Evolutionary conservation across 2,888 invertebrate genomes (phyloP), one percentile per base, ranked within the genome.

Genomic region (Diachrysia chrysitis): DNA sequence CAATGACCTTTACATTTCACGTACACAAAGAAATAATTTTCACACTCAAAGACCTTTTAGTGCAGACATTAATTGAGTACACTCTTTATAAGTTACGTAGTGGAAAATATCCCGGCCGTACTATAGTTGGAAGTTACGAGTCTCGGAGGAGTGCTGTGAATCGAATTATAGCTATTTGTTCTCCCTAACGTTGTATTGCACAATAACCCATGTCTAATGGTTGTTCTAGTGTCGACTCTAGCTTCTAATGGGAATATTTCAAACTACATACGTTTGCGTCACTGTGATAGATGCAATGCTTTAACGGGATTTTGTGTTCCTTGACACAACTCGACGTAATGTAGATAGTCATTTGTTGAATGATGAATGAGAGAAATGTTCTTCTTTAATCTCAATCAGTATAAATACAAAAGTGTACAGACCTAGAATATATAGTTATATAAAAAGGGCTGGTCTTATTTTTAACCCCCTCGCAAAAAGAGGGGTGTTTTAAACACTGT

Each of bases 91-190:
- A 84, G 74, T 81, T 74, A 83, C 75, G 61, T 65, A 73, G 79
- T 80, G 72, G 78, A 86, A 84, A 82, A 82, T 83, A 77, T 73
- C 69, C 66, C 37, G 58, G 57, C 53, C 35, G 54, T 56, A 69
- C 74, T 71, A 55, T 56, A 58, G 67, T 67, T 19, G 81, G 82
- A 81, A 86, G 78, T 60, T 86, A 92, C 83, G 86, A 80, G 80
- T 83, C 92, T 89, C 92, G 3, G 61, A 81, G 91, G 91, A 84
- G 89, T 79, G 73, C 80, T 90, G 81, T 66, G 83, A 83, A 86
- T 91, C 91, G 89, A 90, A 89, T 90, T 90, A 90, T 90, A 83
- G 88, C 91, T 88, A 88, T 90, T 91, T 90, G 88, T 89, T 89
- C 86, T 81, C 80, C 67, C 78, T 72, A 79, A 71, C 79, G 73